phyloP scores from a whole-genome alignment of 2,113 vertebrate genomes.

The Bungarus multicinctus region DNA sequence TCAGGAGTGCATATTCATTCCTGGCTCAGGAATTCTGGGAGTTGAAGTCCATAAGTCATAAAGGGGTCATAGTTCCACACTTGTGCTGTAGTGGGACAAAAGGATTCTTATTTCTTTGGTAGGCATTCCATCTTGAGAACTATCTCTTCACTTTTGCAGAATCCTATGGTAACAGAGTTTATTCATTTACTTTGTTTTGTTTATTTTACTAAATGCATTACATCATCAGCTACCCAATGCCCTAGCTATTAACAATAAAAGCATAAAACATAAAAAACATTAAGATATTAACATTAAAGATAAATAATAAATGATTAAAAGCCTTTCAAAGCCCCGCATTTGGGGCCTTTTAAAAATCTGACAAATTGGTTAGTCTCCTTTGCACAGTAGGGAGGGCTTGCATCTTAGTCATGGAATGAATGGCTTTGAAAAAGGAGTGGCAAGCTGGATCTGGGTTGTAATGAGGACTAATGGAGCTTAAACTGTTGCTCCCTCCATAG shows the following conservation, averaged over 20 bases:
- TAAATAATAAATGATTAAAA: background rate
- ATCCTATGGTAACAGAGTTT: background rate
- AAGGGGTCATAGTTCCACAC: background rate
- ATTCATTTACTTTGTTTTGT: background rate
- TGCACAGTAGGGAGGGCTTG: background rate
- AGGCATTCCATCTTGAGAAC: background rate
- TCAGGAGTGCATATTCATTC: background rate
- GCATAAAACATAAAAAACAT: background rate
- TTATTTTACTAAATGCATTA: background rate
- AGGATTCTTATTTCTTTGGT: background rate
- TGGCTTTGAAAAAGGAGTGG: background rate
- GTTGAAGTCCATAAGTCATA: background rate
- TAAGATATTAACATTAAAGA: background rate
- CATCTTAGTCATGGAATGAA: background rate
- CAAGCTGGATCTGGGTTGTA: background rate
- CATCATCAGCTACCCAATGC: background rate
- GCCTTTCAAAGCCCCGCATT: background rate
- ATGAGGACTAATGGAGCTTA: background rate
- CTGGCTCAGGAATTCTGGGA: background rate
- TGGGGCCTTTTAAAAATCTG: background rate
- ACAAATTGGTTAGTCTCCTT: background rate
- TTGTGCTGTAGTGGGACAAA: background rate
- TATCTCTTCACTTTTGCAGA: background rate
- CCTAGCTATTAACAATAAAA: background rate
- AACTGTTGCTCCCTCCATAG: background rate